These are phyloP conservation scores for Sminthurides bifidus DNA, from an alignment of 1,140 invertebrate genomes.

Conservation along the genomic window DNA sequence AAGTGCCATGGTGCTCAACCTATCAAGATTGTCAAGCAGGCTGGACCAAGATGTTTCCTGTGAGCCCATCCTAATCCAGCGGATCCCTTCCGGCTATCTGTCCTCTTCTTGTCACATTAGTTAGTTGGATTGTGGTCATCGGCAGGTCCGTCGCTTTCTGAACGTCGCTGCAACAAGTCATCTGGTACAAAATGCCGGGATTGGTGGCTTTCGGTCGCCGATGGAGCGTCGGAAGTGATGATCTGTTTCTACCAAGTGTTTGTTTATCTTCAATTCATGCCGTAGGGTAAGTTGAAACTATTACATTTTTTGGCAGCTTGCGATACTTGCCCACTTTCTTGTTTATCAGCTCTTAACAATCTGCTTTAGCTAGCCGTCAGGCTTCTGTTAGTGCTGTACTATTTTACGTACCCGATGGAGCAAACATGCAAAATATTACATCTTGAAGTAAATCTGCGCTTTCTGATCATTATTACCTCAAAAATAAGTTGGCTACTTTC, in stretches of 20 bases:
- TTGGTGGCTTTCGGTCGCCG: constrained; percentile 70
- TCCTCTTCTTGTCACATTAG: constrained; percentile 1
- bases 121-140: too few species aligned
- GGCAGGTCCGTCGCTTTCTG: background rate
- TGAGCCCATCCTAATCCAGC: background rate
- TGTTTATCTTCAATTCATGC: constrained; percentile 63
- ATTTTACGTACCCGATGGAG: too few species aligned
- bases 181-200: constrained; percentile 58
- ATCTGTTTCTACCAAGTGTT: constrained; percentile 68
- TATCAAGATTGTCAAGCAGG: too few species aligned
- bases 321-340: constrained; percentile 7
- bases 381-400: too few species aligned
- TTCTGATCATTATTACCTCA: too few species aligned
- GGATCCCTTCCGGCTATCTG: background rate
- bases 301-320: background rate
- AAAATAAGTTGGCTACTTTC: too few species aligned
- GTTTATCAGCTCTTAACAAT: too few species aligned
- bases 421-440: too few species aligned
- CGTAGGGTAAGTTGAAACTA: constrained; percentile 63
- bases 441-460: too few species aligned
- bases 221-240: constrained; percentile 80
- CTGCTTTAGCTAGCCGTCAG: too few species aligned
- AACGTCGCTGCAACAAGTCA: background rate
- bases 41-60: too few species aligned
- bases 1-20: too few species aligned